Conservation (phyloP, 2,113 vertebrate genomes). For the Amblyopsis rosae region DNA sequence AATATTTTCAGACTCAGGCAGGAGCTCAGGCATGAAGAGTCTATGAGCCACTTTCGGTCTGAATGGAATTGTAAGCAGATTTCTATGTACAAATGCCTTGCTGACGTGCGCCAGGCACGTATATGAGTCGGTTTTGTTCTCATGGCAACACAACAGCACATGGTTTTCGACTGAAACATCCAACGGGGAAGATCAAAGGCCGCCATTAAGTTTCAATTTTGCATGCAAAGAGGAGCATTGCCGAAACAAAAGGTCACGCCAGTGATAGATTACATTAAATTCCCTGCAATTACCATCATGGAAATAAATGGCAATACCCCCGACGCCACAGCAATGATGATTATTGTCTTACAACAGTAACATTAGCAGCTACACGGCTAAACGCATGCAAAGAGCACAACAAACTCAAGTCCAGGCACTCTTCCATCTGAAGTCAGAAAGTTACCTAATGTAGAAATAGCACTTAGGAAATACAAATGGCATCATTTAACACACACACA, state of each 20-base stretch:
- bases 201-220: conserved; percentile 45
- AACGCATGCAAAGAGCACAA: conserved; percentile 2
- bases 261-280: background rate
- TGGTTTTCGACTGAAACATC: conserved; percentile 42
- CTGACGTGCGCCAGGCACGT: conserved; percentile 24
- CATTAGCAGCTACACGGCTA: background rate
- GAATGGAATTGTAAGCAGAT: conserved; percentile 14
- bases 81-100: background rate
- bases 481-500: conserved; percentile 34
- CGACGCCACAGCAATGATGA: too few species aligned
- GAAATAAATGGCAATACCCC: background rate
- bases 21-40: conserved; percentile 13
- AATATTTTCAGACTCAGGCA: conserved; percentile 41
- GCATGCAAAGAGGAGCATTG: background rate
- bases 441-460: conserved; percentile 21
- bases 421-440: conserved; percentile 10
- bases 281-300: background rate
- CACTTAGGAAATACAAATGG: conserved; percentile 20
- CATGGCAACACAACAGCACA: conserved; percentile 19
- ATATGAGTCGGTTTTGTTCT: conserved; percentile 1
- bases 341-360: too few species aligned
- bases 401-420: background rate
- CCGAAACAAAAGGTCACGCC: conserved; percentile 19
- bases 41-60: conserved; percentile 22
- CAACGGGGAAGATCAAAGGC: conserved; percentile 6